A percentile compares a stretch with the other conserved stretches of the same genome.
Evolutionary conservation across 2,888 invertebrate species (phyloP).

Genomic region (Drosophila macrospina): DNA sequence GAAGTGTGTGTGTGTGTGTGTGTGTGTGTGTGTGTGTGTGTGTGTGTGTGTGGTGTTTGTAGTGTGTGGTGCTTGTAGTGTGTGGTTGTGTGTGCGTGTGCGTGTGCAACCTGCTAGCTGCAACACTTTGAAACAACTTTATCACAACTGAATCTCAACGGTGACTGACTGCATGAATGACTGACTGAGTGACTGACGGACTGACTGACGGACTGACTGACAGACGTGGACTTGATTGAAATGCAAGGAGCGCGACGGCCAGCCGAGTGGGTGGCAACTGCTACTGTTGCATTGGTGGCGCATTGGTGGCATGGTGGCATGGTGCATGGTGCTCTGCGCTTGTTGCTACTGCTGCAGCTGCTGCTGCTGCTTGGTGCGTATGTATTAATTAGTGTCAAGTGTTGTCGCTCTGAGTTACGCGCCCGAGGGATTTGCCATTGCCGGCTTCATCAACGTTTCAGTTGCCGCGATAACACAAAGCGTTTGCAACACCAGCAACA

Average conservation of each 20-base stretch:
- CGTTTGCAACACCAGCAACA: constrained; percentile 63
- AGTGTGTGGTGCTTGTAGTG: constrained; percentile 33
- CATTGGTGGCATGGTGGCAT: constrained; percentile 7
- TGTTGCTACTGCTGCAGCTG: constrained; percentile 23
- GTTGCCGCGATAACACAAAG: constrained; percentile 57
- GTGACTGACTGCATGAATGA: constrained; percentile 48
- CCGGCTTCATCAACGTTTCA: constrained; percentile 52
- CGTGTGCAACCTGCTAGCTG: constrained; percentile 49
- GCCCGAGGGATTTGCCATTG: constrained; percentile 74
- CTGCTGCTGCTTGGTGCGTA: constrained; percentile 60
- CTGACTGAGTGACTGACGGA: constrained; percentile 31
- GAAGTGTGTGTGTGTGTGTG: constrained; percentile 35
- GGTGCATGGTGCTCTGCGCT: constrained; percentile 6
- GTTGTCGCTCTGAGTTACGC: constrained; percentile 83
- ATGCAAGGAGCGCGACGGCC: constrained; percentile 74
- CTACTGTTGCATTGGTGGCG: constrained; percentile 8
- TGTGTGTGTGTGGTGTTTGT: constrained; percentile 28
- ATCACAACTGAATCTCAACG: constrained; percentile 74
- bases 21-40: constrained; percentile 17
- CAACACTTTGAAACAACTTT: constrained; percentile 82
- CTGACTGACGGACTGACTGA: constrained; percentile 25
- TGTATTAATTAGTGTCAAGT: constrained; percentile 83
- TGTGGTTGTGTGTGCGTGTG: constrained; percentile 23
- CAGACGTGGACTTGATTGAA: constrained; percentile 77
- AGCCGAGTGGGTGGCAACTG: constrained; percentile 74